phyloP scores from a whole-genome alignment of 92 coral and sea anemone genomes.

The Siderastrea siderea region DNA sequence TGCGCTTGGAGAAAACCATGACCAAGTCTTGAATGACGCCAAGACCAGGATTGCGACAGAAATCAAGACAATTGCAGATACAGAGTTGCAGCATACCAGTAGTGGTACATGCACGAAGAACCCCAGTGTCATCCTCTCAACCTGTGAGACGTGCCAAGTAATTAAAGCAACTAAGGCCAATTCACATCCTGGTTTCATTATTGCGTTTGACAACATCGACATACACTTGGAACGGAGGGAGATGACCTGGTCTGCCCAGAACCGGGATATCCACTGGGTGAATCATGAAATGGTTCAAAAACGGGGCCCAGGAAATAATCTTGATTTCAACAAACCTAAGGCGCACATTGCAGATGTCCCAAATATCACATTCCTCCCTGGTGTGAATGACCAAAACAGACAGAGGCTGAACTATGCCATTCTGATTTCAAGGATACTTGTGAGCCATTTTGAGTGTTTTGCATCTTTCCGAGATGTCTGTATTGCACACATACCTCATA shows the following conservation, averaged over 20 bases:
- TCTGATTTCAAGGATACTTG: too few species aligned
- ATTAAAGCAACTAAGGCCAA: neutral
- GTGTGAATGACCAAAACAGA: too few species aligned
- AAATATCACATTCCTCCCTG: too few species aligned
- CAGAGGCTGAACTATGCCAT: too few species aligned
- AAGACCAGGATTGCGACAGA: constrained; percentile 38
- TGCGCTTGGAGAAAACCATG: constrained; percentile 55
- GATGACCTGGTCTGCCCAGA: constrained; percentile 30
- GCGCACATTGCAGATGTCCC: too few species aligned
- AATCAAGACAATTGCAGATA: neutral
- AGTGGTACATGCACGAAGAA: constrained; percentile 4
- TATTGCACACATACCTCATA: too few species aligned
- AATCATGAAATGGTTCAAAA: constrained; percentile 50
- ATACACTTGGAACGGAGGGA: constrained; percentile 9
- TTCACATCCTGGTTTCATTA: constrained; percentile 48
- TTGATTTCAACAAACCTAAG: neutral
- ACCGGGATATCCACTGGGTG: constrained; percentile 45
- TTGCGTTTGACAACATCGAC: constrained; percentile 48
- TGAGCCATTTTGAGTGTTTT: too few species aligned
- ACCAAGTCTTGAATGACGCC: constrained; percentile 35
- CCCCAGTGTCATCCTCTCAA: constrained; percentile 9
- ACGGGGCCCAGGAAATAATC: neutral
- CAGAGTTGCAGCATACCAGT: neutral
- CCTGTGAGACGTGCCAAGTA: neutral
- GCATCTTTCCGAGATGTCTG: too few species aligned